Base-by-base conservation (phyloP, 2,888 invertebrate genomes). In the Drosophila silvestris region DNA sequence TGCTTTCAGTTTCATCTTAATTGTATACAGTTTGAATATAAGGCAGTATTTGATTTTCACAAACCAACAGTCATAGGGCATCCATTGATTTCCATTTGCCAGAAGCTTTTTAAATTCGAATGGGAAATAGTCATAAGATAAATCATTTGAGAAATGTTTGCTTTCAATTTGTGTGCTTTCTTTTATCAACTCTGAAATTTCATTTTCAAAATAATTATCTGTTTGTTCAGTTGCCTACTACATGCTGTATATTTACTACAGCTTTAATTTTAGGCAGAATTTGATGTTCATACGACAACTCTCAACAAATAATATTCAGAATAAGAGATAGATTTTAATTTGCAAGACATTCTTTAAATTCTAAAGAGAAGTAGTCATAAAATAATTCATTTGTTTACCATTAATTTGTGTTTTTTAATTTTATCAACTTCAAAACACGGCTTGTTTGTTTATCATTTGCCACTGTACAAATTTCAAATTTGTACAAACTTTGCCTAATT, bases 131-230 rank as follows among this genome's bases (percentile, higher is more conserved):
- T 26, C 35, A 22, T 12, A 1, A 37, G 7, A 7, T 5, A 47
- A 16, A 26, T 47, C 16, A 39, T 28, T n/a, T n/a, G 9, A 5
- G 9, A 16, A 47, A 9, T 57, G 41, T 52, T 66, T 33, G 39
- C 32, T 32, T 51, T 65, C 66, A 14, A 53, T 52, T 67, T 67
- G 44, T 16, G 30, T 67, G 33, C 10, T 33, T 39, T 57, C n/a
- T 57, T 56, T 28, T 28, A 26, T 28, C 19, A 56, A 26, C 33
- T 66, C 19, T 12, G 19, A 51, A 37, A 26, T 35, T 33, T 16
- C 26, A 35, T 26, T 54, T 57, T 28, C 6, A n/a, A 28, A 56
- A 56, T 26, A 28, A 16, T 7, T 14, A 9, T 37, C 14, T 56
- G 12, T 56, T 56, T 56, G 56, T n/a, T 28, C 37, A 56, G 37